Evolutionary conservation across 2,113 vertebrate genomes (phyloP), one percentile per base, ranked within the genome.

Genomic region (Nycticryphes semicollaris): DNA sequence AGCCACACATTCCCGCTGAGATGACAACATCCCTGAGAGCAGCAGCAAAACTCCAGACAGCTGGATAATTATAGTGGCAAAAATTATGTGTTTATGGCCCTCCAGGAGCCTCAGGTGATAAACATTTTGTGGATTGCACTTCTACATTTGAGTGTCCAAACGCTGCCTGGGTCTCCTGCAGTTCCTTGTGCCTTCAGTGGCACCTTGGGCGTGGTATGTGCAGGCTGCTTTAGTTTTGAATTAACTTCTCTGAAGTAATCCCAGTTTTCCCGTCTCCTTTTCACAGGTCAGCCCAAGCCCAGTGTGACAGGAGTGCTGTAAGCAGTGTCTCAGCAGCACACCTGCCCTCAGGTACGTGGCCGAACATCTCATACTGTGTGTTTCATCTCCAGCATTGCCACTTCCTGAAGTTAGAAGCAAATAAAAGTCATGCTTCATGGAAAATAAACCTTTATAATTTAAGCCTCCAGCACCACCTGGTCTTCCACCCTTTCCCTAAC

Each of bases 31-130:
- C 93, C 91, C 74, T 63, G 87, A 96, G 75, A 6, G 63, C 87
- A 54, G 72, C 35, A 93, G 67, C 93, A 87, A 79, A 93, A 84
- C 91, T 94, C 91, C 78, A 94, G 87, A 85, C 92, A 96, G 77
- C 70, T 87, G 84, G 89, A 78, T 97, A 96, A 96, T 97, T 97
- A 95, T 89, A 89, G 57, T 60, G 66, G 91, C 94, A 96, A 84
- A 94, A 96, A 76, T 73, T 22, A 76, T 50, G 45, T 82, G 45
- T 60, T 96, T 89, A 31, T 91, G 74, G 84, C 81, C 93, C 94
- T 93, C 89, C 48, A 89, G 96, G 89, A 96, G 57, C 84, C 62
- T 57, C 81, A 89, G 93, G 94, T 89, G 93, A 94, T 87, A 96
- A 97, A 91, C 30, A 54, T 93, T 87, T 73, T 97, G 96, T 82